Conservation (phyloP, 2,888 invertebrate genomes). For the Kryphioiulus occultus region DNA sequence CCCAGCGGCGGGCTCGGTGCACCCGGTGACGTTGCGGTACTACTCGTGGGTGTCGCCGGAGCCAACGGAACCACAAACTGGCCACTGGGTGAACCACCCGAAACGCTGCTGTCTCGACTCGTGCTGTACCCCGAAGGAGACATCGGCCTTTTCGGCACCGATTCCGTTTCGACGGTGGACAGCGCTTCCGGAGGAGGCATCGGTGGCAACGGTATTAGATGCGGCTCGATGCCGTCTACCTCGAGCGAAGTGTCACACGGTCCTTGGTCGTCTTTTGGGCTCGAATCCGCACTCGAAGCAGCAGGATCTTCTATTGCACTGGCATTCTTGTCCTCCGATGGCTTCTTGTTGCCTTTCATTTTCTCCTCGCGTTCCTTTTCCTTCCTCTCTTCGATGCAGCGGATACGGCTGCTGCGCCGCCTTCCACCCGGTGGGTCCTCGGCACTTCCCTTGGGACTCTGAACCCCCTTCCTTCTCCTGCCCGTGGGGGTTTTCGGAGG, state of each 20-base stretch:
- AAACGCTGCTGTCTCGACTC: not conserved
- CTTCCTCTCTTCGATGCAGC: constrained; percentile 54
- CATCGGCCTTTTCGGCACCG: not conserved
- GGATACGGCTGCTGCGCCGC: constrained; percentile 55
- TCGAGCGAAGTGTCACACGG: not conserved
- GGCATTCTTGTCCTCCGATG: constrained; percentile 46
- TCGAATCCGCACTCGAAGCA: not conserved
- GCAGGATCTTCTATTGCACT: not conserved
- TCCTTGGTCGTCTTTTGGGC: constrained; percentile 41
- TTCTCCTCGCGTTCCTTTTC: constrained; percentile 54
- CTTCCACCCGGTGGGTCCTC: constrained; percentile 38
- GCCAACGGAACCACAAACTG: constrained; percentile 42
- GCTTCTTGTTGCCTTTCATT: not conserved
- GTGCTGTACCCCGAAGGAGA: not conserved
- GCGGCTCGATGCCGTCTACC: not conserved
- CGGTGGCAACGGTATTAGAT: constrained; percentile 37
- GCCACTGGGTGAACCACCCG: not conserved
- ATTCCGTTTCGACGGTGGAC: not conserved
- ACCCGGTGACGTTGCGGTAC: not conserved
- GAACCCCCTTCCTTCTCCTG: not conserved
- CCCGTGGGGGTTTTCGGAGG: not conserved
- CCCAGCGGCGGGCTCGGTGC: not conserved
- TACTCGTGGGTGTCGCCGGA: not conserved
- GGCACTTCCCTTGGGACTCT: not conserved
- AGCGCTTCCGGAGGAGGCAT: constrained; percentile 38